A percentile compares a stretch with the other conserved stretches of the same genome.
These are phyloP conservation scores for Holotrichia oblita DNA, from an alignment of 1,140 invertebrate species.

Conservation along the genomic window DNA sequence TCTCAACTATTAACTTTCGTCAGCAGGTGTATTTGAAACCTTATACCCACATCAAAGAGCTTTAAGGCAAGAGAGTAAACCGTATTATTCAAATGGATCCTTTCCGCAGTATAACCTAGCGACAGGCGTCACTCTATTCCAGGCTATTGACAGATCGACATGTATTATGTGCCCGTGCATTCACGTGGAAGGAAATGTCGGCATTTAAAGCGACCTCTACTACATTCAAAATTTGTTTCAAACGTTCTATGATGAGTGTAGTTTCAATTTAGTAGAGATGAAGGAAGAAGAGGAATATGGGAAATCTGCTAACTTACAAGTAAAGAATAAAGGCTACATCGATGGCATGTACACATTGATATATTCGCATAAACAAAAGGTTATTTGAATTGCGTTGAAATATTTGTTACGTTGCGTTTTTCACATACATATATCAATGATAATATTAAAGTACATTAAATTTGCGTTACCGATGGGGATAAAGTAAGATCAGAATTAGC, in stretches of 20 bases:
- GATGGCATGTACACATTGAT: not conserved
- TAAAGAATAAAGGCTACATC: not conserved
- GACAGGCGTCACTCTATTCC: not conserved
- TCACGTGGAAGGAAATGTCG: not conserved
- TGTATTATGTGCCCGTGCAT: not conserved
- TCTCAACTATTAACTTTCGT: not conserved
- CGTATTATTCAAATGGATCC: slow-evolving; percentile 12
- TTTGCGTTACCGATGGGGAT: too few relatives aligned
- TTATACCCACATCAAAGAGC: not conserved
- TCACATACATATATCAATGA: too few relatives aligned
- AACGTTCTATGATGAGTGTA: not conserved
- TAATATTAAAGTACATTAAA: too few relatives aligned
- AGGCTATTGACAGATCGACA: not conserved
- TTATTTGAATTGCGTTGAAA: not conserved
- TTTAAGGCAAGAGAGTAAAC: not conserved
- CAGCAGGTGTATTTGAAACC: slow-evolving; percentile 13
- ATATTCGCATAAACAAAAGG: not conserved
- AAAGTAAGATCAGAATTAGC: not conserved
- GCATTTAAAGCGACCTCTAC: not conserved
- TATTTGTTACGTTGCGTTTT: not conserved
- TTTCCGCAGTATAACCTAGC: not conserved
- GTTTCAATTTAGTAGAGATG: not conserved
- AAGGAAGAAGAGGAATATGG: not conserved
- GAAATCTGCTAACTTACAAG: not conserved
- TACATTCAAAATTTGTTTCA: not conserved